Conservation (phyloP, 2,113 vertebrate genomes). For the Ceyx margarethae region DNA sequence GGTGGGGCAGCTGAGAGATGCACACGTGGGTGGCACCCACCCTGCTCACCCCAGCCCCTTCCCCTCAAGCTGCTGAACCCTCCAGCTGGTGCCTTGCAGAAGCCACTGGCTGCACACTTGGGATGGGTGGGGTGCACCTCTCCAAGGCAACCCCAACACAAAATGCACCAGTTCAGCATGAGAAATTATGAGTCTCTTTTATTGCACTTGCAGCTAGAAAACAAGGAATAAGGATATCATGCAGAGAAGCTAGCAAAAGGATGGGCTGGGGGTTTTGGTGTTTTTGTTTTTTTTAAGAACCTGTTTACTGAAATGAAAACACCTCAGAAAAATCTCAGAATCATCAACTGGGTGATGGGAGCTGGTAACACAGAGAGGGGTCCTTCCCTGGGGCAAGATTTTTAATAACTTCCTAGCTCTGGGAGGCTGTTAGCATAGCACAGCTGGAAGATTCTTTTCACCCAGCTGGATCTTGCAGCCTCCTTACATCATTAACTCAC, state of each 20-base stretch:
- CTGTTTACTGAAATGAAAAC: background rate
- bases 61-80: background rate
- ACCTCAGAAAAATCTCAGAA: background rate
- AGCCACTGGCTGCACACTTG: background rate
- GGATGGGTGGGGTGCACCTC: background rate
- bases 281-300: background rate
- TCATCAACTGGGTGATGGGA: background rate
- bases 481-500: slow-evolving; percentile 36
- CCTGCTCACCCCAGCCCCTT: rapidly evolving
- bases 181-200: background rate
- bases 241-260: background rate
- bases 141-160: no score
- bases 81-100: rapidly evolving
- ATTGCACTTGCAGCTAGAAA: background rate
- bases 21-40: no score
- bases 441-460: slow-evolving; percentile 14
- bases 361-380: background rate
- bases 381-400: slow-evolving; percentile 20
- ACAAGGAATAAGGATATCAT: background rate
- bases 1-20: background rate
- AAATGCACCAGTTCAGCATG: rapidly evolving
- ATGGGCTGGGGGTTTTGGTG: background rate
- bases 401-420: slow-evolving; percentile 22
- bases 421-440: background rate
- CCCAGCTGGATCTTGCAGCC: slow-evolving; percentile 37